Evolutionary conservation across 2,797 vertebrate genomes (phyloP).

Genomic region (Xenopus petersii): DNA sequence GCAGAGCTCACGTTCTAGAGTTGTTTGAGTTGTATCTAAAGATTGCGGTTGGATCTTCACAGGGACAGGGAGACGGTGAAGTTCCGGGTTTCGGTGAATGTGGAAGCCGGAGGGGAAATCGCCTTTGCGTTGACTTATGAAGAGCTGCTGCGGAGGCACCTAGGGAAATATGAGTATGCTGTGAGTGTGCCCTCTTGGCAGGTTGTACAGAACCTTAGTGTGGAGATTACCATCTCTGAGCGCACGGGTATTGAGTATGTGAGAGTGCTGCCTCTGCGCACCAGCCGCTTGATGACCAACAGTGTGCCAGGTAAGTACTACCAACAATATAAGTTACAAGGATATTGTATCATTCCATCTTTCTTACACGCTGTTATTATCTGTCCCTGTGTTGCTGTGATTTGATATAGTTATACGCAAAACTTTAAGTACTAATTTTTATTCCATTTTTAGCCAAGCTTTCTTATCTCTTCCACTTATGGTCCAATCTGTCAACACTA

Average conservation of each 20-base stretch:
- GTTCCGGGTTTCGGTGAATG: slow-evolving; percentile 75
- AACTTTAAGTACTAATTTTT: no score
- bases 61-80: slow-evolving; percentile 79
- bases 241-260: slow-evolving; percentile 72
- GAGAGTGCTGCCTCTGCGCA: slow-evolving; percentile 70
- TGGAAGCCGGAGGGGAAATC: slow-evolving; percentile 66
- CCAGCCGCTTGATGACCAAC: slow-evolving; percentile 66
- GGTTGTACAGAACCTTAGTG: slow-evolving; percentile 71
- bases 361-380: no score
- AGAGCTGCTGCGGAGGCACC: slow-evolving; percentile 71
- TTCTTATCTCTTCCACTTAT: no score
- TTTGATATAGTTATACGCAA: no score
- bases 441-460: no score
- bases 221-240: slow-evolving; percentile 76
- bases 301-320: slow-evolving; percentile 59
- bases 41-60: neutral
- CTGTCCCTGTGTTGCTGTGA: no score
- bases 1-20: no score
- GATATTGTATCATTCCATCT: no score
- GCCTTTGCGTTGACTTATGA: slow-evolving; percentile 75
- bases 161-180: slow-evolving; percentile 73
- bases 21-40: no score
- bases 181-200: slow-evolving; percentile 72
- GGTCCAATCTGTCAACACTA: no score
- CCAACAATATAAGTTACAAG: no score